Conservation (phyloP, 1,140 invertebrate genomes). For the Planococcus citri region DNA sequence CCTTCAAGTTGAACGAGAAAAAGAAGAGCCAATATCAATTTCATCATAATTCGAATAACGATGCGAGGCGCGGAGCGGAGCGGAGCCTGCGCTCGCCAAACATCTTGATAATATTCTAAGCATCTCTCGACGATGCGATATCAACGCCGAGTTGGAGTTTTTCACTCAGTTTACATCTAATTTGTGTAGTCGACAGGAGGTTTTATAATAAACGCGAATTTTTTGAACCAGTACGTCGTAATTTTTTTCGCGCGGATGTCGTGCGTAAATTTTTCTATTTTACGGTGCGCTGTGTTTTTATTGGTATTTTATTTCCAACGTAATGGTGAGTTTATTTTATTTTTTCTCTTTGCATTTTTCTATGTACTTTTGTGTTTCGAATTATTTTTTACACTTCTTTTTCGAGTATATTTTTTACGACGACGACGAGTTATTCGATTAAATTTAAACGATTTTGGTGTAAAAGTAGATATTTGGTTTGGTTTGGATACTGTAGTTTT, state of each 20-base stretch:
- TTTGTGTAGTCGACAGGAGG: background rate
- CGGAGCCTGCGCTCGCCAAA: background rate
- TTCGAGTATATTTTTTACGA: too few relatives aligned
- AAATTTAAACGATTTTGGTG: too few relatives aligned
- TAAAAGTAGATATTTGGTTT: too few relatives aligned
- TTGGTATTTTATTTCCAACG: background rate
- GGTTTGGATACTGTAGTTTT: too few relatives aligned
- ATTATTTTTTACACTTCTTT: too few relatives aligned
- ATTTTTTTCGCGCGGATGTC: background rate
- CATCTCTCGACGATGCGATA: background rate
- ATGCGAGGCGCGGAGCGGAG: too few relatives aligned
- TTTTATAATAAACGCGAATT: background rate
- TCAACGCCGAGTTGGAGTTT: background rate
- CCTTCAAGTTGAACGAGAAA: too few relatives aligned
- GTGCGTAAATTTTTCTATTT: background rate
- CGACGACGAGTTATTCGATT: too few relatives aligned
- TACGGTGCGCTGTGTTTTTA: background rate
- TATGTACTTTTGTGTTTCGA: too few relatives aligned
- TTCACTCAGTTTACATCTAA: background rate
- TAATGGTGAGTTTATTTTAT: background rate
- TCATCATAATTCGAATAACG: background rate
- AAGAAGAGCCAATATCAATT: background rate
- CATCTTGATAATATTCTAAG: background rate
- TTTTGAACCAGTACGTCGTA: background rate
- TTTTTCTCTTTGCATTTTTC: background rate